Conservation (phyloP, 2,113 vertebrate genomes). For the Sinocyclocheilus rhinocerous region DNA sequence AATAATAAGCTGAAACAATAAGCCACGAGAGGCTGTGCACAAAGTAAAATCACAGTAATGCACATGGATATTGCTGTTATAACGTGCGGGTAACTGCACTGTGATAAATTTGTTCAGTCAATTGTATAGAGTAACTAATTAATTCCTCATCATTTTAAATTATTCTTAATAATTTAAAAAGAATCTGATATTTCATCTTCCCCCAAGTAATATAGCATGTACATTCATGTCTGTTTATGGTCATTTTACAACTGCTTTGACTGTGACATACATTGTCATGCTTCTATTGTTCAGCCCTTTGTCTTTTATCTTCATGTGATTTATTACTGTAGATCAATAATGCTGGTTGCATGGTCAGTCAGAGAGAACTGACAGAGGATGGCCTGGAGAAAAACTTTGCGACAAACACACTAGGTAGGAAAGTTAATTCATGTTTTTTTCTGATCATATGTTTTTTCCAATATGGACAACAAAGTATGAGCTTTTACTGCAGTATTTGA, state of each 20-base stretch:
- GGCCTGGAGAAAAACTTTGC: constrained; percentile 87
- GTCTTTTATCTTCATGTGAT: constrained; percentile 7
- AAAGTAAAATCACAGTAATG: not conserved
- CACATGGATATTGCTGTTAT: not conserved
- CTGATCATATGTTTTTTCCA: not conserved
- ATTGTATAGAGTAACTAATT: not conserved
- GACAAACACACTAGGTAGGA: constrained; percentile 83
- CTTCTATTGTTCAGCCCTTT: not conserved
- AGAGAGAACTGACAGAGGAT: constrained; percentile 81
- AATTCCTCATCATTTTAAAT: not conserved
- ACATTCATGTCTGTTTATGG: not conserved
- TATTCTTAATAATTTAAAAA: not conserved
- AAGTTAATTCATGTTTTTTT: not conserved
- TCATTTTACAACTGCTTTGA: not conserved
- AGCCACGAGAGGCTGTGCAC: not conserved
- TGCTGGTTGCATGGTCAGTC: constrained; percentile 85
- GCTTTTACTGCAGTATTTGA: not conserved
- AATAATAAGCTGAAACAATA: not conserved
- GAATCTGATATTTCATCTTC: not conserved
- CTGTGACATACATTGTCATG: not conserved
- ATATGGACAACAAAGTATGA: not conserved
- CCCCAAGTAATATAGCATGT: not conserved
- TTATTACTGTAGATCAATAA: constrained; percentile 80
- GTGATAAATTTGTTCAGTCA: not conserved
- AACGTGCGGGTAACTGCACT: not conserved